These are phyloP conservation scores for Scolopax mira DNA, from an alignment of 2,113 vertebrate species.

Conservation along the genomic window DNA sequence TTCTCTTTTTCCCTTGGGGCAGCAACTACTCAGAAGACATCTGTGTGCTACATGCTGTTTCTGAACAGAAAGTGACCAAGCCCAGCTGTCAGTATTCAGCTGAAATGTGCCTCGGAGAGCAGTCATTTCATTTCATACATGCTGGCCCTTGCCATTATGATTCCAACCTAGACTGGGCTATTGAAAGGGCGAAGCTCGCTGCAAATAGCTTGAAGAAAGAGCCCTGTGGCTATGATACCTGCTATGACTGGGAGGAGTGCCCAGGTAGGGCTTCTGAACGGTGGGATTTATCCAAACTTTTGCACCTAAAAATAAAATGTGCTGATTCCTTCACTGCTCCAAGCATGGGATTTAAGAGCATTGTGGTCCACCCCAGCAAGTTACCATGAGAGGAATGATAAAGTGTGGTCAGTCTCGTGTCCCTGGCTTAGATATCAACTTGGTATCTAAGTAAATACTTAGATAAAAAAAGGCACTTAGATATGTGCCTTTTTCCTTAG, in stretches of 20 bases:
- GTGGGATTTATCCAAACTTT: not conserved
- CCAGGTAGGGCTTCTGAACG: slow-evolving; percentile 68
- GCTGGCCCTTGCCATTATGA: slow-evolving; percentile 67
- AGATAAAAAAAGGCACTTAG: not conserved
- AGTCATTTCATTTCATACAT: slow-evolving; percentile 78
- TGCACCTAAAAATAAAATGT: not conserved
- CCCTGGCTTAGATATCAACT: no score
- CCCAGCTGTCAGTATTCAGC: slow-evolving; percentile 81
- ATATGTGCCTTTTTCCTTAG: not conserved
- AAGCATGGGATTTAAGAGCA: not conserved
- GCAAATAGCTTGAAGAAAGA: slow-evolving; percentile 75
- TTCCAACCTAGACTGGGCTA: slow-evolving; percentile 76
- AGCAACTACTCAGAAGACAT: slow-evolving; percentile 77
- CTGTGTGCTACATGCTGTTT: slow-evolving; percentile 77
- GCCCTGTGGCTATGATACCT: slow-evolving; percentile 82
- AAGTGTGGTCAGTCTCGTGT: not conserved
- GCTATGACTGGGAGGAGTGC: slow-evolving; percentile 93
- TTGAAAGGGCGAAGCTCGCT: slow-evolving; percentile 80
- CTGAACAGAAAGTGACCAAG: slow-evolving; percentile 70
- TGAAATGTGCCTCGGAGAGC: slow-evolving; percentile 79
- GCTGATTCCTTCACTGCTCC: not conserved
- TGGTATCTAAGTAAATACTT: no score
- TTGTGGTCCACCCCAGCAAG: not conserved
- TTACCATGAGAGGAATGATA: fast-evolving
- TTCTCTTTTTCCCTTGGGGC: not conserved